Evolutionary conservation across 2,113 vertebrate genomes (phyloP).

Genomic region (Bujurquina vittata): DNA sequence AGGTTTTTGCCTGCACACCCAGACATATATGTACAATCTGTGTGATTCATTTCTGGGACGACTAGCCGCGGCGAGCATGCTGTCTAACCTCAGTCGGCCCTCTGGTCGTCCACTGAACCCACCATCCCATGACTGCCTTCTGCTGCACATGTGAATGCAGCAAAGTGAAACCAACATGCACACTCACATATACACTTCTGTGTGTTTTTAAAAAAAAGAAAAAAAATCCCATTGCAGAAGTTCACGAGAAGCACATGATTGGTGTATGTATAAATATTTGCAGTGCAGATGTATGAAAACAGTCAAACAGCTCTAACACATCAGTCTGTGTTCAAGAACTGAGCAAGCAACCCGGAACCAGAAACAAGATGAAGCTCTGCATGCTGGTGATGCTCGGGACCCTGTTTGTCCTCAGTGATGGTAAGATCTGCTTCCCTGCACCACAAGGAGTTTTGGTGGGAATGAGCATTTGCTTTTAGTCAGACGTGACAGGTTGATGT

Average conservation of each 20-base stretch:
- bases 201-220: background rate
- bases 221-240: background rate
- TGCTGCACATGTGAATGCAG: constrained; percentile 64
- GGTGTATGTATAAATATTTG: constrained; percentile 31
- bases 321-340: background rate
- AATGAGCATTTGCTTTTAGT: background rate
- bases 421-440: constrained; percentile 48
- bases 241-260: constrained; percentile 55
- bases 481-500: background rate
- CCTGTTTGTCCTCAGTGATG: constrained; percentile 26
- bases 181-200: background rate
- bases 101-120: constrained; percentile 36
- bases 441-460: background rate
- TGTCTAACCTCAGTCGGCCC: constrained; percentile 35
- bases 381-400: constrained; percentile 34
- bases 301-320: background rate
- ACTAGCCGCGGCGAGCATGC: background rate
- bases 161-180: constrained; percentile 56
- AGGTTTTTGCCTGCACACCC: background rate
- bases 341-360: background rate
- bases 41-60: constrained; percentile 20
- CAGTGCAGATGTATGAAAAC: background rate
- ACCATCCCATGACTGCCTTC: constrained; percentile 65
- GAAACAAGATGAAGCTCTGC: constrained; percentile 56
- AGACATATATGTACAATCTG: background rate